Percentiles rank a stretch among this genome's conserved stretches.
Conservation (phyloP, 2,797 vertebrate genomes). For the Semotilus atromaculatus region DNA sequence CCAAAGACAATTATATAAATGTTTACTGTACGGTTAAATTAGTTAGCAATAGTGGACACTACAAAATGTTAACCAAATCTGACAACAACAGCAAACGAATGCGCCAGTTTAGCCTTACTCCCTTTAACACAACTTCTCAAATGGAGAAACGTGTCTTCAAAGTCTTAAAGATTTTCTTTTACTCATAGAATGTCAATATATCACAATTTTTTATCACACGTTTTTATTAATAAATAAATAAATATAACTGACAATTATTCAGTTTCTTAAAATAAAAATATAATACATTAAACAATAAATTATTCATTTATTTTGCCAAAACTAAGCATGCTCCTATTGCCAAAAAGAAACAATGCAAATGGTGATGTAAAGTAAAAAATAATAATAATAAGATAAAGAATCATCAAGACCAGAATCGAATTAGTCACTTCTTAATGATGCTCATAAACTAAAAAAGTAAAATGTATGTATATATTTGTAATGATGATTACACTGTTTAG, state of each 20-base stretch:
- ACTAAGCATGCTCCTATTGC: not conserved
- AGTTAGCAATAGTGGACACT: not conserved
- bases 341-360: not conserved
- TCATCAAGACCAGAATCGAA: not conserved
- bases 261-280: not conserved
- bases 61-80: slow-evolving; percentile 7
- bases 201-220: accelerated
- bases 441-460: no score
- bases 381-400: not conserved
- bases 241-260: not conserved
- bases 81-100: not conserved
- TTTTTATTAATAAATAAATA: not conserved
- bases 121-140: not conserved
- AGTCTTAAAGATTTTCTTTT: no score
- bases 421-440: not conserved
- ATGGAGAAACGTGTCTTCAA: not conserved
- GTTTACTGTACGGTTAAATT: not conserved
- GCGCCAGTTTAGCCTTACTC: not conserved
- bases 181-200: not conserved
- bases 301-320: not conserved
- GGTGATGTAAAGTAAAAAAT: not conserved
- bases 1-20: not conserved
- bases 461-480: not conserved
- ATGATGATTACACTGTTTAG: not conserved
- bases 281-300: not conserved